phyloP scores from a whole-genome alignment of 1,140 invertebrate genomes.

The Cydia strobilella region DNA sequence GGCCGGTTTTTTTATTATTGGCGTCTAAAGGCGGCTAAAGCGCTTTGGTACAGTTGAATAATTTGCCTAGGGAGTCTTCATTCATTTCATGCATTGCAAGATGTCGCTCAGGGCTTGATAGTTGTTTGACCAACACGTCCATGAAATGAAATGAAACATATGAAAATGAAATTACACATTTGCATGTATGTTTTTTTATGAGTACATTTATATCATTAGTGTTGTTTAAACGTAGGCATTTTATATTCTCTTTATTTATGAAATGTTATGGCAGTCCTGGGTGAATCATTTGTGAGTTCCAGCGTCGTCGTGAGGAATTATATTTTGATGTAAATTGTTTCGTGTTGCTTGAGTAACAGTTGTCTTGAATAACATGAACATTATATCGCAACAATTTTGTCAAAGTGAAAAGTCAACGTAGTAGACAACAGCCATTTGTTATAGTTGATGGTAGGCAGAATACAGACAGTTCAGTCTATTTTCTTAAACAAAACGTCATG shows the following conservation, averaged over 20 bases:
- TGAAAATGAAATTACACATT: slow-evolving; percentile 53
- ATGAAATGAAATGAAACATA: too few relatives aligned
- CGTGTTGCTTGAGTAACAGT: slow-evolving; percentile 46
- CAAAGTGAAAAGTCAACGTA: slow-evolving; percentile 35
- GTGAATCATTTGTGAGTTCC: slow-evolving; percentile 8
- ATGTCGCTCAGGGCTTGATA: slow-evolving; percentile 50
- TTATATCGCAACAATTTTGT: slow-evolving; percentile 39
- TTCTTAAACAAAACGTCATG: slow-evolving; percentile 17
- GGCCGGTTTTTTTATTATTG: too few relatives aligned
- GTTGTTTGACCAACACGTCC: slow-evolving; percentile 58
- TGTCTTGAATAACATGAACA: slow-evolving; percentile 46
- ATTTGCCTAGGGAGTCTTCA: slow-evolving; percentile 48
- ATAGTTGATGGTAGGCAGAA: slow-evolving; percentile 42
- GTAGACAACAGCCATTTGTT: slow-evolving; percentile 49
- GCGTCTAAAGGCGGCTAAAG: slow-evolving; percentile 29
- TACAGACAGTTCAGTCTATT: slow-evolving; percentile 41
- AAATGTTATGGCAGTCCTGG: background rate
- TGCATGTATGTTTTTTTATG: slow-evolving; percentile 1
- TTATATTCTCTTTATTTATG: slow-evolving; percentile 36
- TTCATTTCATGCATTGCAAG: slow-evolving; percentile 53
- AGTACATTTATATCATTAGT: background rate
- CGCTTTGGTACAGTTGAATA: slow-evolving; percentile 43
- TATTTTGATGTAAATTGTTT: slow-evolving; percentile 45
- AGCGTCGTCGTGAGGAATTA: slow-evolving; percentile 15
- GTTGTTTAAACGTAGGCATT: slow-evolving; percentile 39